These are phyloP conservation scores for Tipula vernalis DNA, from an alignment of 2,888 invertebrate species.

Conservation along the genomic window DNA sequence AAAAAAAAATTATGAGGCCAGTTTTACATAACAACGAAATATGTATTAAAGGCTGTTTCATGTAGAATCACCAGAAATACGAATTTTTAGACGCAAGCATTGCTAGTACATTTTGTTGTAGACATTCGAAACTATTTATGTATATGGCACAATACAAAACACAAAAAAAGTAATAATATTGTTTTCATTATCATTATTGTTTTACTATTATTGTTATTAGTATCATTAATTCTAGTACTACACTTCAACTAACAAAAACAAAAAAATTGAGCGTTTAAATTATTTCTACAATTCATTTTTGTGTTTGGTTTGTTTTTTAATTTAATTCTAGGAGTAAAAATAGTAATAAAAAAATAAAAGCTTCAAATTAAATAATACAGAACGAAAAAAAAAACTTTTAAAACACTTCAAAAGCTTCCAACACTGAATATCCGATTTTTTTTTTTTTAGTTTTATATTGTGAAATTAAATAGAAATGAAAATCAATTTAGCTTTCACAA, in stretches of 20 bases:
- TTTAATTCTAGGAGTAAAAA: background rate
- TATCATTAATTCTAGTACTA: background rate
- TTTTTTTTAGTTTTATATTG: background rate
- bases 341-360: background rate
- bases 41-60: too few relatives aligned
- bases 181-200: background rate
- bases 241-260: background rate
- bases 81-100: too few relatives aligned
- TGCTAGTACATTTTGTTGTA: too few relatives aligned
- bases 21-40: too few relatives aligned
- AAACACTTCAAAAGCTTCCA: background rate
- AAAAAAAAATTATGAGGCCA: too few relatives aligned
- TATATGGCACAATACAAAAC: background rate
- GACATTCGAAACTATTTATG: background rate
- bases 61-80: too few relatives aligned
- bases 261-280: background rate
- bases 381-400: background rate
- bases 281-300: background rate
- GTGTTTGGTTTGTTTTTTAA: background rate
- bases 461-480: background rate
- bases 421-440: background rate
- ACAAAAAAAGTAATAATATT: background rate
- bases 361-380: background rate
- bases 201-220: background rate
- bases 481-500: background rate